These are phyloP conservation scores for Gambelia wislizenii DNA, from an alignment of 2,797 vertebrate genomes.

Conservation along the genomic window DNA sequence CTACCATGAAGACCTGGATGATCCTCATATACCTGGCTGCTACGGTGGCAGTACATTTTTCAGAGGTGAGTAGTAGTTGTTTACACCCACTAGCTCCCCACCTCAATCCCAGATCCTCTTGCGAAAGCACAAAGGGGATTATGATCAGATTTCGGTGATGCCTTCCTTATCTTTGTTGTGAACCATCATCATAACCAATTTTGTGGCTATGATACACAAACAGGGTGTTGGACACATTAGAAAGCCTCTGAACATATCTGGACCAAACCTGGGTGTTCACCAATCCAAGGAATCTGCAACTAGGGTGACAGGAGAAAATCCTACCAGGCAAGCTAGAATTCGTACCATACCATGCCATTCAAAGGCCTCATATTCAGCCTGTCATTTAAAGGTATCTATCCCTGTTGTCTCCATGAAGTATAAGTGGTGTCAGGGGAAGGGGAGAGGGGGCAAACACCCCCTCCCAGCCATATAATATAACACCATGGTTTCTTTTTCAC, in stretches of 20 bases:
- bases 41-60: neutral
- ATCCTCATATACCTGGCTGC: constrained; percentile 35
- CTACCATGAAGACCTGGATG: constrained; percentile 23
- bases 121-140: neutral
- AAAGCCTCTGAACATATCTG: neutral
- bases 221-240: neutral
- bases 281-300: neutral
- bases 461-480: neutral
- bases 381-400: neutral
- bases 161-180: neutral
- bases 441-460: neutral
- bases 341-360: no score
- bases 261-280: neutral
- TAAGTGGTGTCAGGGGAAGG: neutral
- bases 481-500: neutral
- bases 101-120: neutral
- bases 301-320: no score
- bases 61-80: constrained; percentile 45
- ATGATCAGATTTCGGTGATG: neutral
- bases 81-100: accelerated
- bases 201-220: neutral
- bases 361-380: neutral
- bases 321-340: neutral
- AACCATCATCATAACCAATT: no score
- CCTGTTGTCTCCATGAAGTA: neutral